A percentile compares a stretch with the other conserved stretches of the same genome.
phyloP scores from a whole-genome alignment of 2,888 invertebrate genomes.

The Hyposoter dolosus region DNA sequence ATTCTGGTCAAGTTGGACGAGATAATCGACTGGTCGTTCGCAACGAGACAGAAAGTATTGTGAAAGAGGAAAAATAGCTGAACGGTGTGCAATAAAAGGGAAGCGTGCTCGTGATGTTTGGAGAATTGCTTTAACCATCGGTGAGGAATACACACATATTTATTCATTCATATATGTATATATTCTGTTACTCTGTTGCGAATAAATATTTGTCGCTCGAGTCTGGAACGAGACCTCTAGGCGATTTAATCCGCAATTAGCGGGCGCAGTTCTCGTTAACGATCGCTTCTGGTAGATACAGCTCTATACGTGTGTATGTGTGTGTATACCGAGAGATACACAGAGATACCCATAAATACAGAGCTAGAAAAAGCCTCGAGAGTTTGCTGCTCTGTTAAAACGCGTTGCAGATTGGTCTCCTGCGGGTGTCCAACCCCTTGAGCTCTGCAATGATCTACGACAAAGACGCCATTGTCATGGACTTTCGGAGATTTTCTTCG shows the following conservation, averaged over 20 bases:
- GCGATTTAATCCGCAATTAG: conserved; percentile 69
- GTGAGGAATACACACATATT: conserved; percentile 27
- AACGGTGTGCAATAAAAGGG: conserved; percentile 54
- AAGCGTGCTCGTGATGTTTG: conserved; percentile 49
- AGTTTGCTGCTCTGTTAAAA: conserved; percentile 51
- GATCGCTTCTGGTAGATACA: conserved; percentile 52
- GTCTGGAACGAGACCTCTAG: conserved; percentile 64
- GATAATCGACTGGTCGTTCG: conserved; percentile 54
- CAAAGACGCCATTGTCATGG: conserved; percentile 62
- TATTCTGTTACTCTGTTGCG: conserved; percentile 37
- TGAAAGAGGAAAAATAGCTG: conserved; percentile 47
- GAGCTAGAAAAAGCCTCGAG: conserved; percentile 45
- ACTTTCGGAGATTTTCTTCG: conserved; percentile 39
- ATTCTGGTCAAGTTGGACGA: conserved; percentile 34
- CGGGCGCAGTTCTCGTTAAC: conserved; percentile 65
- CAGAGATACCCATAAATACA: conserved; percentile 11
- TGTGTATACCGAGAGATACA: neutral
- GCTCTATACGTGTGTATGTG: neutral
- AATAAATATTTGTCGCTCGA: conserved; percentile 69
- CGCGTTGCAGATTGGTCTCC: conserved; percentile 55
- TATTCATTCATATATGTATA: conserved; percentile 16
- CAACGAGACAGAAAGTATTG: conserved; percentile 52
- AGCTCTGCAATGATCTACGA: conserved; percentile 47
- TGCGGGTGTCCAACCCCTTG: conserved; percentile 55
- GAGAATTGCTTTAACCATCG: conserved; percentile 37